These are phyloP conservation scores for Silvanus unidentatus DNA, from an alignment of 2,888 invertebrate genomes.

Conservation along the genomic window DNA sequence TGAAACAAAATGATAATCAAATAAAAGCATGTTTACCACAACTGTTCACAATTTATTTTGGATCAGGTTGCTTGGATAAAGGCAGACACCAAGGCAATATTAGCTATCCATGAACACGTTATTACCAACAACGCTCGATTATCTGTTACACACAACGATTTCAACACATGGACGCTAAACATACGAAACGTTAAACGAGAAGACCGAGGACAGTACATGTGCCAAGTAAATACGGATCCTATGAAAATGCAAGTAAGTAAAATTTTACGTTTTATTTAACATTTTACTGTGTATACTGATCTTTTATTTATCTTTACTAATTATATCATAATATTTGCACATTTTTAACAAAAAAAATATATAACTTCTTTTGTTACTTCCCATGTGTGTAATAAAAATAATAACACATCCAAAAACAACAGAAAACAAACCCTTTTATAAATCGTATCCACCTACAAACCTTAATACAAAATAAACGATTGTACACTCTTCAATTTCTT, in stretches of 20 bases:
- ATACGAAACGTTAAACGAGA: conserved; percentile 79
- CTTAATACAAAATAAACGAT: too few relatives aligned
- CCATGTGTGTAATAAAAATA: too few relatives aligned
- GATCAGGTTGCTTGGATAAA: conserved; percentile 90
- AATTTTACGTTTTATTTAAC: background rate
- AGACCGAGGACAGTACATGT: conserved; percentile 89
- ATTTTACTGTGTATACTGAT: conserved; percentile 2
- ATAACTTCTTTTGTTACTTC: too few relatives aligned
- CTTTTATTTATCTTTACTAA: conserved; percentile 3
- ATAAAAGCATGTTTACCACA: conserved; percentile 26
- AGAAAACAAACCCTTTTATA: too few relatives aligned
- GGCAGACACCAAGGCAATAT: conserved; percentile 86
- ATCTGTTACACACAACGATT: conserved; percentile 86
- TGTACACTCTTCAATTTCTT: too few relatives aligned
- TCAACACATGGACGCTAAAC: conserved; percentile 88
- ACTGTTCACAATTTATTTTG: conserved; percentile 33
- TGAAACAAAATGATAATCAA: conserved; percentile 26
- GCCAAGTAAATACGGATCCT: conserved; percentile 91
- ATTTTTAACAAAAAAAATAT: background rate
- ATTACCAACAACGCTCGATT: conserved; percentile 88
- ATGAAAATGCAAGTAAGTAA: conserved; percentile 85
- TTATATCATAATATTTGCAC: conserved; percentile 6
- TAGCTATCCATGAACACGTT: conserved; percentile 90
- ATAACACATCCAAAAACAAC: too few relatives aligned
- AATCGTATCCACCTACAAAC: too few relatives aligned